phyloP scores from a whole-genome alignment of 2,113 vertebrate species.

The Trichechus manatus region DNA sequence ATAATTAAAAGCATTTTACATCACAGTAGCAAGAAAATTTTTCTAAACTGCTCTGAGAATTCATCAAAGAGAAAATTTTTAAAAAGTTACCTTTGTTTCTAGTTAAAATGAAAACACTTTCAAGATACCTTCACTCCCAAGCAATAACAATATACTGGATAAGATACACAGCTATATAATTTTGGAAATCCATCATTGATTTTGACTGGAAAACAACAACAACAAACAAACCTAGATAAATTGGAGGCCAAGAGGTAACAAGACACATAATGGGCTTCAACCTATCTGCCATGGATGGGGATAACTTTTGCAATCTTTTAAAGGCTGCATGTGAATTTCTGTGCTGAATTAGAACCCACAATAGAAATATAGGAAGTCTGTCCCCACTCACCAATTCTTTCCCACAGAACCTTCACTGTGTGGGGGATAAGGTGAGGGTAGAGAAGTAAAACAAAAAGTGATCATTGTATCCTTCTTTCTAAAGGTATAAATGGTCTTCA shows the following conservation, averaged over 20 bases:
- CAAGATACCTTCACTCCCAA: not conserved
- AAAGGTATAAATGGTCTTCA: not conserved
- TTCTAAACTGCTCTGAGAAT: not conserved
- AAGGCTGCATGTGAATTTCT: not conserved
- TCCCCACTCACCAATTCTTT: not conserved
- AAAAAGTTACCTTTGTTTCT: not conserved
- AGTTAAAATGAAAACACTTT: not conserved
- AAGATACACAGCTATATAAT: not conserved
- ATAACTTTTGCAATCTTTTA: not conserved
- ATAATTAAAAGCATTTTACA: not conserved
- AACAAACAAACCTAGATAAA: not conserved
- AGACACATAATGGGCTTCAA: not conserved
- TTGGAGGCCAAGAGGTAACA: not conserved
- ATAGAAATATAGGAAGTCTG: not conserved
- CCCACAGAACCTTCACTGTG: accelerated
- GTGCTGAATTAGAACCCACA: not conserved
- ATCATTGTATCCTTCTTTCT: accelerated
- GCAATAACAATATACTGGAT: not conserved
- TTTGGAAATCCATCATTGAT: not conserved
- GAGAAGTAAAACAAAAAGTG: not conserved
- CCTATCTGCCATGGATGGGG: not conserved
- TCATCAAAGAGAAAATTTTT: not conserved
- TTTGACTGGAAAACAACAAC: not conserved
- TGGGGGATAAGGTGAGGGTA: no score
- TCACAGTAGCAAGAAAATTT: not conserved